Percentiles rank a stretch among this genome's conserved stretches.
Evolutionary conservation across 2,888 invertebrate genomes (phyloP).

Genomic region (Agrotis ipsilon): DNA sequence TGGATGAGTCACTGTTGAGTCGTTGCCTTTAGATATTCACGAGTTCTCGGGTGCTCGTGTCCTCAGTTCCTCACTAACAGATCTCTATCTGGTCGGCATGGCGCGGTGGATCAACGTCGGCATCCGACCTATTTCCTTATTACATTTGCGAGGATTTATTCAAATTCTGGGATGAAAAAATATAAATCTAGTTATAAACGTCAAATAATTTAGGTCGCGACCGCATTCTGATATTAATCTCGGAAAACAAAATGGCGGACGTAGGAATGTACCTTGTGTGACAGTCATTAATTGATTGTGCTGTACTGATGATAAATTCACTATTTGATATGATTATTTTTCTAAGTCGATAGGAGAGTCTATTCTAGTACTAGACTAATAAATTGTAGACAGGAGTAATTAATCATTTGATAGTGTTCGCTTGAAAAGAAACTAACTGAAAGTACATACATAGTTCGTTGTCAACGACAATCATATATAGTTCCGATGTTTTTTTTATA

Average conservation of each 20-base stretch:
- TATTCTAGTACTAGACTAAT: slow-evolving; percentile 34
- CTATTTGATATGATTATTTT: slow-evolving; percentile 42
- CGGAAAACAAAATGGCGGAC: slow-evolving; percentile 42
- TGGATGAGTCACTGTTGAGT: slow-evolving; percentile 39
- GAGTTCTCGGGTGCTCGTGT: not conserved
- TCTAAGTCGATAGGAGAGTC: slow-evolving; percentile 34
- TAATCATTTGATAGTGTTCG: slow-evolving; percentile 9
- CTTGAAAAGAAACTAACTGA: not conserved
- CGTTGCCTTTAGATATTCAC: slow-evolving; percentile 20
- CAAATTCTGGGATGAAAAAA: slow-evolving; percentile 43
- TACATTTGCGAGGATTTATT: slow-evolving; percentile 30
- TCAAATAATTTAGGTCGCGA: slow-evolving; percentile 46
- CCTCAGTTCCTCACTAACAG: slow-evolving; percentile 1
- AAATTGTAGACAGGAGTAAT: slow-evolving; percentile 13
- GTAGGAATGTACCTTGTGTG: slow-evolving; percentile 20
- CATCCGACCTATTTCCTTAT: slow-evolving; percentile 41
- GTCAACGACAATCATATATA: slow-evolving; percentile 18
- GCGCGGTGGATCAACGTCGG: not conserved
- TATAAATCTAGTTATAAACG: slow-evolving; percentile 42
- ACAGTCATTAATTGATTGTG: slow-evolving; percentile 41
- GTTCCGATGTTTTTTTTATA: slow-evolving; percentile 9
- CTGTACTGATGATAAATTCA: slow-evolving; percentile 33
- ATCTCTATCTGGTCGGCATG: slow-evolving; percentile 12
- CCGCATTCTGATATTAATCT: slow-evolving; percentile 45
- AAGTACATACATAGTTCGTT: not conserved